Base-by-base conservation (phyloP, 2,113 vertebrate species). In the Alouatta palliata region DNA sequence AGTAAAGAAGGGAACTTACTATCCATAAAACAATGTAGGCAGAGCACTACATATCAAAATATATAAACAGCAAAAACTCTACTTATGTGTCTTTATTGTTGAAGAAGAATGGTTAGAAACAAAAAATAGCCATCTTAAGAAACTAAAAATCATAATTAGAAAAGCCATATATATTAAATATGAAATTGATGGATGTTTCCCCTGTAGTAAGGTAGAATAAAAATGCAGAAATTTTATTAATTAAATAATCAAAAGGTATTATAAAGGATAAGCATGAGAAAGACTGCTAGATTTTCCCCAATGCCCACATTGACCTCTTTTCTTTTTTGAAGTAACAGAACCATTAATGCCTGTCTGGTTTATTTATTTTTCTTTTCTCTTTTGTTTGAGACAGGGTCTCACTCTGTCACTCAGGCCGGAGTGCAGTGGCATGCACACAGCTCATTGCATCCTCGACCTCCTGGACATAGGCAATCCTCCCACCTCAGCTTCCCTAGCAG, bases 81-180 rank as follows among this genome's bases (percentile, higher is more conserved):
- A 56, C 8, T 66, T 84, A 76, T 21, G 37, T 68, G 32, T 17
- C 23, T 90, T 95, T 68, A 68, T 56, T 76, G 30, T 56, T 90
- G 54, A 90, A 76, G 86, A 81, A 81, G 11, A 86, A 68, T 76
- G 30, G 25, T 77, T 32, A 84, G 76, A 94, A 90, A 90, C 83
- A 54, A 66, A 40, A 75, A 75, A 75, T 75, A 82, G 73, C 13
- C 35, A 83, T 32, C 4, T 90, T 90, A 84, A 81, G 8, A 71
- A 89, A 66, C 68, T 90, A 56, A 52, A 77, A 90, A 90, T 49
- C 56, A 45, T 90, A 84, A 71, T 77, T 95, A 68, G 79, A 68
- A 90, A 94, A 95, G 76, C 16, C 40, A 30, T 30, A 54, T 77
- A 37, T 70, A 70, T 70, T 20, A 87, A 90, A 90, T 16, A 87